Conservation (phyloP, 2,113 vertebrate species). For the Trogon surrucura region DNA sequence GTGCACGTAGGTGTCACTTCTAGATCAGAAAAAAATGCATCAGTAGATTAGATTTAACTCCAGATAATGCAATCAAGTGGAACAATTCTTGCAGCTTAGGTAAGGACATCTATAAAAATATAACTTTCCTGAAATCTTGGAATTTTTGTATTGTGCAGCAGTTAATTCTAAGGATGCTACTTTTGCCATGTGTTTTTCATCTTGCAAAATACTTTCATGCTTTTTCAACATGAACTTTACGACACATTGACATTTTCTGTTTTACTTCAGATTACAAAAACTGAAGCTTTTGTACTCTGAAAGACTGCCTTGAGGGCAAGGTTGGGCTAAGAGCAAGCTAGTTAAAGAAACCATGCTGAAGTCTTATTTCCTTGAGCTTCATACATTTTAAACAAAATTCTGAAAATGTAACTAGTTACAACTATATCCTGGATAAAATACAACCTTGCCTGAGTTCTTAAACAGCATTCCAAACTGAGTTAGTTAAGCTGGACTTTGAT, state of each 20-base stretch:
- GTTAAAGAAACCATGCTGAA: neutral
- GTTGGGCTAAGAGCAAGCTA: neutral
- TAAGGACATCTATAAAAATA: neutral
- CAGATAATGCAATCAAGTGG: neutral
- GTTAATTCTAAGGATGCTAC: neutral
- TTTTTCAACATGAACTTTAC: neutral
- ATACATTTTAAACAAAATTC: neutral
- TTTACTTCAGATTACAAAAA: conserved; percentile 14
- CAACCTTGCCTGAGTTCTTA: neutral
- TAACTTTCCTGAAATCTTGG: neutral
- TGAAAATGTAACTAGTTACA: neutral
- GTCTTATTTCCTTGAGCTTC: neutral
- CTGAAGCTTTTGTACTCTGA: neutral
- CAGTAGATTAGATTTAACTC: neutral
- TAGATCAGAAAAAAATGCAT: neutral
- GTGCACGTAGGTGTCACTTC: neutral
- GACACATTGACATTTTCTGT: neutral
- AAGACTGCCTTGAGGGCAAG: conserved; percentile 7
- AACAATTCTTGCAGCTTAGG: neutral
- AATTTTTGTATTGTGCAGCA: neutral
- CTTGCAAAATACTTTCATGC: neutral
- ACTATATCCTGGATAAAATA: neutral
- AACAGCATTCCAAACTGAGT: neutral
- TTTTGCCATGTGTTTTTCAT: conserved; percentile 25
- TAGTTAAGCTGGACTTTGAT: neutral